These are phyloP conservation scores for Aegithalos caudatus DNA, from an alignment of 2,113 vertebrate genomes.

Conservation along the genomic window DNA sequence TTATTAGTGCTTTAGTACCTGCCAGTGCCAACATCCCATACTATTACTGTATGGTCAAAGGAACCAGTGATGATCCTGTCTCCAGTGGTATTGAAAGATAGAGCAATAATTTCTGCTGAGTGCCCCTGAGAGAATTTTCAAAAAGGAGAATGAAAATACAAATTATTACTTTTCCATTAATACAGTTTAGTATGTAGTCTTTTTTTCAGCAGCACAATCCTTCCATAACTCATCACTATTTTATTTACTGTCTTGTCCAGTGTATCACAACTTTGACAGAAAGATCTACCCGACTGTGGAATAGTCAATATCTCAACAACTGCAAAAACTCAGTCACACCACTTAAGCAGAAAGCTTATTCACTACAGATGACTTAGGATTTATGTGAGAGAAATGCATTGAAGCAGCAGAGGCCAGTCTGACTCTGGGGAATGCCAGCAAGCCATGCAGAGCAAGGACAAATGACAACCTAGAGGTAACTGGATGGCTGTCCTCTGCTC, in stretches of 20 bases:
- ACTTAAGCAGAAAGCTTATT: background rate
- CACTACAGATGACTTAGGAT: background rate
- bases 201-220: background rate
- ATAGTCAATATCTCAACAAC: background rate
- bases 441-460: background rate
- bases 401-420: background rate
- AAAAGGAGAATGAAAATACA: background rate
- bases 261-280: background rate
- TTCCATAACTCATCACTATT: background rate
- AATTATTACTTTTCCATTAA: background rate
- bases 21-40: constrained; percentile 90
- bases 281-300: background rate
- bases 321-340: background rate
- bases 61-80: constrained; percentile 89
- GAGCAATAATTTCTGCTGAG: constrained; percentile 86
- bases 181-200: background rate
- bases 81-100: constrained; percentile 89
- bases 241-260: background rate
- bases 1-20: constrained; percentile 73
- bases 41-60: constrained; percentile 86
- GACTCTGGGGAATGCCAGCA: background rate
- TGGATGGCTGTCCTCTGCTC: background rate
- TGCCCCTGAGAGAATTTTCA: constrained; percentile 80
- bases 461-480: background rate
- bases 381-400: background rate